Percentiles rank a stretch among this genome's conserved stretches.
These are phyloP conservation scores for Lasaia peninsularis DNA, from an alignment of 1,140 invertebrate species.

Conservation along the genomic window DNA sequence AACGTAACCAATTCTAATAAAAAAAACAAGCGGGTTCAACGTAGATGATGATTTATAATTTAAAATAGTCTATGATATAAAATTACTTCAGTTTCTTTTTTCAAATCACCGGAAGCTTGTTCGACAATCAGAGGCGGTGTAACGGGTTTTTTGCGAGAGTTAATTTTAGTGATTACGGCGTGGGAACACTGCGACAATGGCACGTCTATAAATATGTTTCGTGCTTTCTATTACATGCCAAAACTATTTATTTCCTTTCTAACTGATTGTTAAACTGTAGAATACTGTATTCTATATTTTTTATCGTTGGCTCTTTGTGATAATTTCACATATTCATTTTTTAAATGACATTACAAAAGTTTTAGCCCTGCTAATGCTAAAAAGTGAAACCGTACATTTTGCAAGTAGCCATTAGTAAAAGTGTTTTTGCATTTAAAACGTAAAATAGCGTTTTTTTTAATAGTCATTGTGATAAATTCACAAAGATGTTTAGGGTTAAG, in stretches of 20 bases:
- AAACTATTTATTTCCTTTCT: slow-evolving; percentile 2
- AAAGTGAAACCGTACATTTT: too few relatives aligned
- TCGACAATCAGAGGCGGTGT: slow-evolving; percentile 5
- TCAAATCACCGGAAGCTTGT: slow-evolving; percentile 12
- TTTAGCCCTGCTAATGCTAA: too few relatives aligned
- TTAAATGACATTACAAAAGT: too few relatives aligned
- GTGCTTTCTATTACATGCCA: slow-evolving; percentile 5
- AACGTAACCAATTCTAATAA: too few relatives aligned
- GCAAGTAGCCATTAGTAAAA: too few relatives aligned
- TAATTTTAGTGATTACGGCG: slow-evolving; percentile 13
- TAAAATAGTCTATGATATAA: neutral
- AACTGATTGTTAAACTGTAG: neutral
- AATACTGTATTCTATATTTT: neutral
- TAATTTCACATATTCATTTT: too few relatives aligned
- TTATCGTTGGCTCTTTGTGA: too few relatives aligned
- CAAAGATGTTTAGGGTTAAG: too few relatives aligned
- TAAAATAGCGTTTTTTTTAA: too few relatives aligned
- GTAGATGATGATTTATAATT: neutral
- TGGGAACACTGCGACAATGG: slow-evolving; percentile 4
- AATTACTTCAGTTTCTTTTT: slow-evolving; percentile 16
- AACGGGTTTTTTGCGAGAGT: slow-evolving; percentile 14
- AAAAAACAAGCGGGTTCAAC: neutral
- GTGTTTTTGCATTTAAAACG: too few relatives aligned
- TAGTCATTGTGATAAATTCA: too few relatives aligned
- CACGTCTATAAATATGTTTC: slow-evolving; percentile 10